Base-by-base conservation (phyloP, 1,140 invertebrate genomes). In the Oncopodura yosiiana region DNA sequence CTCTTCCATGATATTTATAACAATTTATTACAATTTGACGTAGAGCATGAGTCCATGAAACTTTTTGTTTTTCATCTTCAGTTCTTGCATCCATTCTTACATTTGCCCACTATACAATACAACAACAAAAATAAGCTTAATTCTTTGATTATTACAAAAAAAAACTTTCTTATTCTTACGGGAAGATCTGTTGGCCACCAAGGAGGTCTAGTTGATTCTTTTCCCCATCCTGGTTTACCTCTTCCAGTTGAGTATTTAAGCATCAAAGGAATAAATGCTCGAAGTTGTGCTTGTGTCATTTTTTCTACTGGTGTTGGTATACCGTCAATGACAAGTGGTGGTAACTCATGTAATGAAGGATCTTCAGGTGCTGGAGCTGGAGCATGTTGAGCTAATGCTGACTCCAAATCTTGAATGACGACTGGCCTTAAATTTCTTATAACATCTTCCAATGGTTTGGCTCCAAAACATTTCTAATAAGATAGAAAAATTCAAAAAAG, bases 241-340 rank as follows among this genome's bases (percentile, higher is more conserved):
- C 93, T 74, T 1, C 93, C 81, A 49, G 93, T 96, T 1, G 92
- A 95, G 73, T 95, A 96, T 73, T 96, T 96, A 56, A 97, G 74
- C 94, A 97, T 97, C 53, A 96, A 78, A 37, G 94, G 94, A 65
- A 97, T 96, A 70, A 97, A 97, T 41, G 92, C 92, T 60, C 94
- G 73, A 36, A 97, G 73, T 70, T 96, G 94, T 30, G 93, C 94
- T 71, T 96, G 94, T 19, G 94, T 96, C 94, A 97, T 97, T 78
- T 96, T 96, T 72, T 97, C 94, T 0, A 97, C 90, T 2, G 92
- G 93, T 36, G 93, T 97, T 27, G 94, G 94, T 69, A 97, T 97
- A 39, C 88, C 94, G 73, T 96, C 94, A 63, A 97, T 93, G 60
- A 62, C 59, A 54, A 57, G 11, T 16, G 91, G 90, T 46, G 94